Conservation (phyloP, 2,888 invertebrate genomes). For the Amaurobius ferox region DNA sequence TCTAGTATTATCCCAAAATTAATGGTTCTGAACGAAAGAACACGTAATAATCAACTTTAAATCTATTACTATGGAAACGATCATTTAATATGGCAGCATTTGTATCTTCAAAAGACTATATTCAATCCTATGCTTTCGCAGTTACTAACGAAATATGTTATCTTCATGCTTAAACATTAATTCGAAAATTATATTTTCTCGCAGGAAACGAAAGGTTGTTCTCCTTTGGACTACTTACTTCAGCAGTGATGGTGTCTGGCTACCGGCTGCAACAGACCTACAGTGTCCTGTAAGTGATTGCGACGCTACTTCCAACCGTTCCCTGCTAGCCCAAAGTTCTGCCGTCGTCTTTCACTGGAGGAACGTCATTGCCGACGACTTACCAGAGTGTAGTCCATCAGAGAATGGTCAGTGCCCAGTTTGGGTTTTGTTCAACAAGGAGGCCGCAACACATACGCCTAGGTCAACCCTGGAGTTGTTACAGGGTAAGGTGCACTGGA, state of each 20-base stretch:
- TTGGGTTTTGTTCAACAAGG: conserved; percentile 45
- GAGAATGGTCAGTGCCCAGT: background rate
- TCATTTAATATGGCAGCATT: too few species aligned
- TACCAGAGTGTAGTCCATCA: conserved; percentile 6
- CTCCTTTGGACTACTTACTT: conserved; percentile 46
- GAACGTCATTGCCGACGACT: conserved; percentile 5
- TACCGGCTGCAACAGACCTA: conserved; percentile 19
- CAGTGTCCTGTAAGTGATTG: conserved; percentile 38
- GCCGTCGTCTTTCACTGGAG: conserved; percentile 58
- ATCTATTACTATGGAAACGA: too few species aligned
- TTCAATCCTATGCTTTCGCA: too few species aligned
- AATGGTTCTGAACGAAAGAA: too few species aligned
- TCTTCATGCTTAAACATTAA: too few species aligned
- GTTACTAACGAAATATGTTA: too few species aligned
- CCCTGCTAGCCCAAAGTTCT: background rate
- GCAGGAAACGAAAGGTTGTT: conserved; percentile 19
- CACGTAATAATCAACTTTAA: too few species aligned
- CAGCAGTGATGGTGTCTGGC: conserved; percentile 4
- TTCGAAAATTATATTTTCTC: too few species aligned
- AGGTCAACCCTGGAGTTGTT: background rate
- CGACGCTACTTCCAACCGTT: conserved; percentile 33
- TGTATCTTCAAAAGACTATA: too few species aligned
- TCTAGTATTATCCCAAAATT: too few species aligned
- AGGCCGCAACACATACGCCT: conserved; percentile 33
- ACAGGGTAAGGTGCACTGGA: conserved; percentile 23